Percentiles rank a stretch among this genome's conserved stretches.
Evolutionary conservation across 23 tunicate genomes (phyloP).

Genomic region (Aplidium turbinatum): DNA sequence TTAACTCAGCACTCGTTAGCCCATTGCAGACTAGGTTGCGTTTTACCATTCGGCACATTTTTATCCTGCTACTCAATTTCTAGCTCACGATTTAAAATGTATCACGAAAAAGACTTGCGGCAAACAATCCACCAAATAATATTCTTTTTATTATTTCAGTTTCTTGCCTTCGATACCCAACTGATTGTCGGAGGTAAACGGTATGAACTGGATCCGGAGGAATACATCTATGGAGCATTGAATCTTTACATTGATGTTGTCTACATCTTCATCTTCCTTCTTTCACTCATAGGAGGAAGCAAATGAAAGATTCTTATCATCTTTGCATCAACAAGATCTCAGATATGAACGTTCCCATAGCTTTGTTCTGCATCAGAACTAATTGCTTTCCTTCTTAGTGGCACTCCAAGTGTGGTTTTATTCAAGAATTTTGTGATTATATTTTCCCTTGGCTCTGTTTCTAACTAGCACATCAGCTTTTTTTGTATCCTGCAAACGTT

Average conservation of each 20-base stretch:
- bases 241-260: conserved; percentile 88
- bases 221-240: conserved; percentile 85
- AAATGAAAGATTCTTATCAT: too few relatives aligned
- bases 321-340: too few relatives aligned
- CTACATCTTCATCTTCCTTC: conserved; percentile 79
- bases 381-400: too few relatives aligned
- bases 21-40: too few relatives aligned
- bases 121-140: background rate
- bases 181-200: conserved; percentile 89
- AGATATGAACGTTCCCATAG: too few relatives aligned
- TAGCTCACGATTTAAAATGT: background rate
- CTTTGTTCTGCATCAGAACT: too few relatives aligned
- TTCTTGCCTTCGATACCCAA: conserved; percentile 88
- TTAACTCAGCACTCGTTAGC: too few relatives aligned
- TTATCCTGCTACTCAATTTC: background rate
- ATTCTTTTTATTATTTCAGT: conserved; percentile 49
- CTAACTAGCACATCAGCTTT: background rate
- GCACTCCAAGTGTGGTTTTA: too few relatives aligned
- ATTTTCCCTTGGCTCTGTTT: background rate
- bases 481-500: too few relatives aligned
- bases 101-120: background rate
- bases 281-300: conserved; percentile 55
- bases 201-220: conserved; percentile 89
- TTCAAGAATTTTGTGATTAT: background rate
- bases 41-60: too few relatives aligned